A percentile compares a stretch with the other conserved stretches of the same genome.
These are phyloP conservation scores for Anadara kagoshimensis DNA, from an alignment of 1,140 invertebrate species.

Conservation along the genomic window DNA sequence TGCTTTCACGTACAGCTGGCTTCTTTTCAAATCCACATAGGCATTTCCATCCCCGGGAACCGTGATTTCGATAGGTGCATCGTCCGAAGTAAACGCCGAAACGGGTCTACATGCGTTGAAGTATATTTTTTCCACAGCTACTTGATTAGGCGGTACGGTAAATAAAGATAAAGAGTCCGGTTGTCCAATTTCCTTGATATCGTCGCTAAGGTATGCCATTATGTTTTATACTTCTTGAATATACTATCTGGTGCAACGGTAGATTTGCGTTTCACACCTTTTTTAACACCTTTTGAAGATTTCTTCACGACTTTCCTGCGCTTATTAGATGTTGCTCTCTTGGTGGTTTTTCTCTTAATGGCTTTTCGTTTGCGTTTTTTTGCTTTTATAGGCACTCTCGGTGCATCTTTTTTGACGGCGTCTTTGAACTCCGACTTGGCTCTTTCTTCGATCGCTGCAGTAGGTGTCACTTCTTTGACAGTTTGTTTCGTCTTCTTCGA, in stretches of 20 bases:
- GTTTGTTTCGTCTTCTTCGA: background rate
- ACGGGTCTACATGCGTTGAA: slow-evolving; percentile 18
- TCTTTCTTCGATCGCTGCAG: slow-evolving; percentile 31
- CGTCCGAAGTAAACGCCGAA: slow-evolving; percentile 4
- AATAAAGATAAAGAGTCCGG: slow-evolving; percentile 27
- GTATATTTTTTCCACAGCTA: slow-evolving; percentile 32
- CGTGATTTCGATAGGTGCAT: slow-evolving; percentile 35
- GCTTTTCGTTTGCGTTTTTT: slow-evolving; percentile 16
- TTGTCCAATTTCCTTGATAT: slow-evolving; percentile 26
- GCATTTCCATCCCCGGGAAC: slow-evolving; percentile 32
- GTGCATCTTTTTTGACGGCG: slow-evolving; percentile 12
- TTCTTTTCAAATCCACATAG: slow-evolving; percentile 37
- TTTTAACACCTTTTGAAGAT: background rate
- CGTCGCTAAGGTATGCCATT: slow-evolving; percentile 28
- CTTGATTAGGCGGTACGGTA: slow-evolving; percentile 29
- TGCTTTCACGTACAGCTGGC: slow-evolving; percentile 27
- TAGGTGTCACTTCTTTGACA: slow-evolving; percentile 12
- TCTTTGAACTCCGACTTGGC: slow-evolving; percentile 16
- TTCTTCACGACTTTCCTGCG: background rate
- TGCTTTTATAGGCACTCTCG: slow-evolving; percentile 29
- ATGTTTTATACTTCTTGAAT: background rate
- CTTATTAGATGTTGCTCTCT: slow-evolving; percentile 19
- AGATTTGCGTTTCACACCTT: background rate
- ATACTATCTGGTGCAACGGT: background rate
- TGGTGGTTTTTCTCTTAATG: slow-evolving; percentile 8